These are phyloP conservation scores for Caenorhabditis drosophilae DNA, from an alignment of 2,888 invertebrate species.

Conservation along the genomic window DNA sequence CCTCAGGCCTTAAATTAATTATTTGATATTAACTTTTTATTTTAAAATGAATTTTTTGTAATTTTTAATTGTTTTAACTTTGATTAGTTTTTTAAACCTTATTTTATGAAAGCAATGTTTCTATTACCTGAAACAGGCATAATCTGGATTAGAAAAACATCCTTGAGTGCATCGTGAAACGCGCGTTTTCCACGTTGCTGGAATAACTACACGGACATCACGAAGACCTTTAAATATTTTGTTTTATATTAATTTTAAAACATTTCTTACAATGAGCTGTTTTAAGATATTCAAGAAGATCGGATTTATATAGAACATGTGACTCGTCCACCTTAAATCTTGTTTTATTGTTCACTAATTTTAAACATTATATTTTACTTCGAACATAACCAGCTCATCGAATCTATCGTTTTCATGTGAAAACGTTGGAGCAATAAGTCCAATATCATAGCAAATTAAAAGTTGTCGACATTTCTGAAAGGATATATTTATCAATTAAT, in stretches of 20 bases:
- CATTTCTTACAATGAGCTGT: conserved; percentile 34
- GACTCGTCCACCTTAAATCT: conserved; percentile 39
- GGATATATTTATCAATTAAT: neutral
- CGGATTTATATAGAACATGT: conserved; percentile 46
- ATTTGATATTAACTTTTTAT: neutral
- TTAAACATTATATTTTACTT: conserved; percentile 11
- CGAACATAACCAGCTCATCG: conserved; percentile 26
- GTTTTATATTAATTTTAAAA: neutral
- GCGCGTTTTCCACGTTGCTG: conserved; percentile 32
- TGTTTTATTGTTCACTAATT: neutral
- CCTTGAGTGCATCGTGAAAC: conserved; percentile 37
- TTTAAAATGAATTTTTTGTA: neutral
- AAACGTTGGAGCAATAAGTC: conserved; percentile 41
- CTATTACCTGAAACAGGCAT: conserved; percentile 44
- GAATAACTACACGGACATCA: conserved; percentile 37
- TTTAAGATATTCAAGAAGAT: conserved; percentile 37
- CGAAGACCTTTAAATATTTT: conserved; percentile 14
- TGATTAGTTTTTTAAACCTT: too few species aligned
- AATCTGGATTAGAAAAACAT: conserved; percentile 45
- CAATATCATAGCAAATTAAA: conserved; percentile 46
- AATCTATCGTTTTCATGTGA: conserved; percentile 46
- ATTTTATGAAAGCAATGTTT: neutral
- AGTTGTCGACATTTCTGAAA: conserved; percentile 42
- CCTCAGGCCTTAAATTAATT: conserved; percentile 38
- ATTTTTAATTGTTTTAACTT: neutral